Base-by-base conservation (phyloP, 2,113 vertebrate genomes). In the Gorsachius goisagi region DNA sequence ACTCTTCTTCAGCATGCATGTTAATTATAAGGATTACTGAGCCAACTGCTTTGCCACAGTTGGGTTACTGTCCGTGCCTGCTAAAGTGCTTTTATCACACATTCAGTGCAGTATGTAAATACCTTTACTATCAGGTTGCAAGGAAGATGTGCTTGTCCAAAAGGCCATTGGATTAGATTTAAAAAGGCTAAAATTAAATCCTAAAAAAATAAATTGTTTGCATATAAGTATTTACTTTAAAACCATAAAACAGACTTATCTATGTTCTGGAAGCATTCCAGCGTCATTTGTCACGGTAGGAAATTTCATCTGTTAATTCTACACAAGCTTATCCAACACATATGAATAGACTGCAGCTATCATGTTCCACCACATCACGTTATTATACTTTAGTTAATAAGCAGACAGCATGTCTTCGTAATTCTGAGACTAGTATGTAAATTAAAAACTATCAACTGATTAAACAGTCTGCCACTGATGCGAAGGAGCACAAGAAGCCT, bases 151-250 rank as follows among this genome's bases (percentile, higher is more conserved):
- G 97, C 98, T 99, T 98, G 99, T 99, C 99, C 99, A 99, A 99
- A 99, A 99, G 95, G 99, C 99, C 99, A 99, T 99, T 97, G 99
- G 99, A 97, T 99, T 99, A 99, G 99, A 99, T 99, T 99, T 99
- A 99, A 99, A 99, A 99, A 99, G 99, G 97, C 98, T 99, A 99
- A 99, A 99, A 98, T 99, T 99, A 99, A 99, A 98, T 96, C 99
- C 99, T 99, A 99, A 97, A 99, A 93, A 99, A 98, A 99, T 98
- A 98, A 98, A 98, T 95, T 92, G 74, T 90, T 97, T 89, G 62
- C 33, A 85, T 92, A 26, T 93, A 96, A 96, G 39, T 64, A 88
- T 89, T 96, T 45, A 95, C 83, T 95, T 88, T 66, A 78, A 30
- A 93, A 72, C 45, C 52, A 44, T 87, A 89, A 80, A 80, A 73